phyloP scores from a whole-genome alignment of 2,113 vertebrate species.

The Grus americana region DNA sequence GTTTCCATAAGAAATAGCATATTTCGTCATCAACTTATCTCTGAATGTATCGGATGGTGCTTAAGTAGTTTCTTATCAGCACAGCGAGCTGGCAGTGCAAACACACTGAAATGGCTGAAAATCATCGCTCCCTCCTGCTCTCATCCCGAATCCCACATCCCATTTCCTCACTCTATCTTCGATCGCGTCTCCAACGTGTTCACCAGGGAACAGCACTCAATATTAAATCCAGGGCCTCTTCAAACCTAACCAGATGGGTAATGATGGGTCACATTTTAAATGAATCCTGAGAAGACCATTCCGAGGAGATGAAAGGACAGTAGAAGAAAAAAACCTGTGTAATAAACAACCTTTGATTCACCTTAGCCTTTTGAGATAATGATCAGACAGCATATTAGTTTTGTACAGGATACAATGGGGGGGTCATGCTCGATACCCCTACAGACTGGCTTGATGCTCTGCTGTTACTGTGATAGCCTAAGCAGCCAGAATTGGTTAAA shows the following conservation, averaged over 20 bases:
- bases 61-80: neutral
- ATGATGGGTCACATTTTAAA: neutral
- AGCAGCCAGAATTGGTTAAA: neutral
- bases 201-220: neutral
- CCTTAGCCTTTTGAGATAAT: neutral
- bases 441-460: neutral
- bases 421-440: neutral
- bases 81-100: neutral
- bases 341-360: neutral
- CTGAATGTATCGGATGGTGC: neutral
- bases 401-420: neutral
- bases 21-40: neutral
- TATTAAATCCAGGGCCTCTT: neutral
- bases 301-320: neutral
- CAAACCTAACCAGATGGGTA: neutral
- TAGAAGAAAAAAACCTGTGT: neutral
- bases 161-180: neutral
- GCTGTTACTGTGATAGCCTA: neutral
- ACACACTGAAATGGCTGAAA: neutral
- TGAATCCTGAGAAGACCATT: neutral
- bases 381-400: neutral
- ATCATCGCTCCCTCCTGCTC: neutral
- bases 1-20: neutral
- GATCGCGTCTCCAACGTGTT: fast-evolving
- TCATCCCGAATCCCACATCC: neutral